These are phyloP conservation scores for Philopotamus ludificatus DNA, from an alignment of 1,140 invertebrate species.

Conservation along the genomic window DNA sequence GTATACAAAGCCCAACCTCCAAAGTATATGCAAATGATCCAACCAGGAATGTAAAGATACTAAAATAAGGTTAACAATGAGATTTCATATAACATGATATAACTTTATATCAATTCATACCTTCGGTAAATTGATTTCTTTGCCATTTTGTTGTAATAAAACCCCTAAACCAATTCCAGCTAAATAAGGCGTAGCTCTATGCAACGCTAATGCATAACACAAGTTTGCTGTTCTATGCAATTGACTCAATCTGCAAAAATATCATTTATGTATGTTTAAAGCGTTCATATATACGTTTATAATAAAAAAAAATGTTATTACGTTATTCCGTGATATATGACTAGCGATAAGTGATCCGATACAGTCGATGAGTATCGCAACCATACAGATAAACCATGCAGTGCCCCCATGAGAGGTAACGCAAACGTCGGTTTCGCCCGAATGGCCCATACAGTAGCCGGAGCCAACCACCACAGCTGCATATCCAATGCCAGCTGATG, in stretches of 20 bases:
- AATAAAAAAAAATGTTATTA: too few species aligned
- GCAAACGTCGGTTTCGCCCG: slow-evolving; percentile 58
- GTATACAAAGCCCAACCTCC: slow-evolving; percentile 61
- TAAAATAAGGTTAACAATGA: slow-evolving; percentile 41
- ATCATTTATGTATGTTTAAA: neutral
- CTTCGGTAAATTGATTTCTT: slow-evolving; percentile 49
- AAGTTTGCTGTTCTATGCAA: slow-evolving; percentile 66
- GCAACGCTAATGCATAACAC: slow-evolving; percentile 61
- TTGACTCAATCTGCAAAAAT: slow-evolving; percentile 59
- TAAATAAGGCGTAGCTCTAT: slow-evolving; percentile 65
- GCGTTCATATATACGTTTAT: too few species aligned
- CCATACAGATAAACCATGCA: slow-evolving; percentile 60
- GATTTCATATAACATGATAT: neutral
- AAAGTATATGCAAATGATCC: slow-evolving; percentile 55
- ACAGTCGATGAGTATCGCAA: slow-evolving; percentile 60
- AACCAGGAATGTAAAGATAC: slow-evolving; percentile 57
- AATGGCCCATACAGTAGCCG: slow-evolving; percentile 68
- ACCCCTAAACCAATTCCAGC: slow-evolving; percentile 64
- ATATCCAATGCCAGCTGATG: slow-evolving; percentile 78
- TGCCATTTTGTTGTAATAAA: slow-evolving; percentile 56
- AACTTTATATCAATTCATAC: slow-evolving; percentile 27
- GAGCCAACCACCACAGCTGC: slow-evolving; percentile 73
- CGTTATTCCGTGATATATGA: slow-evolving; percentile 69
- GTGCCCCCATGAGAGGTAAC: slow-evolving; percentile 54
- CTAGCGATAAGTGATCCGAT: slow-evolving; percentile 60